Base-by-base conservation (phyloP, 1,140 invertebrate genomes). In the Zaprionus africanus region DNA sequence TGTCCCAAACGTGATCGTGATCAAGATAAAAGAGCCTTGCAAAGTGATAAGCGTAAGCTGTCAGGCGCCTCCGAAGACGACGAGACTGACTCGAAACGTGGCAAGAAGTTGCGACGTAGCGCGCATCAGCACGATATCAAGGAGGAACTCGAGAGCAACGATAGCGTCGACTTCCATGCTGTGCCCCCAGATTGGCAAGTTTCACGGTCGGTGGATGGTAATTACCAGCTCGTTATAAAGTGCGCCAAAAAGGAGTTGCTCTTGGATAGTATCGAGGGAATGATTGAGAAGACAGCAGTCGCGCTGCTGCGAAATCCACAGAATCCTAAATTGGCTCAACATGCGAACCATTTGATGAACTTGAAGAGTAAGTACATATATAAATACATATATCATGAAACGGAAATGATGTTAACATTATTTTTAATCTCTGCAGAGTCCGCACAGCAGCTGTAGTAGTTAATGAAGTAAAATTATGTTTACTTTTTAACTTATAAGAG, bases 1-100 rank as follows among this genome's bases (percentile, higher is more conserved):
- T 92, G 91, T 34, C 91, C 91, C 0, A 92, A 92, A 59, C 86
- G 91, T 9, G 91, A 92, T 76, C 78, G 81, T 13, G 77, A 71
- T 54, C 56, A 70, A 22, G 84, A 91, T 26, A 79, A 90, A 53
- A 71, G 82, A 11, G 51, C 78, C 22, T n/a, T 61, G 0, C 28
- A 58, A n/a, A 51, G 15, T 15, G 69, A 59, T n/a, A 87, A 90
- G 28, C 68, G 75, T 24, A 87, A 90, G 19, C 19, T 36, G 11
- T 62, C 71, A 3, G 56, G 9, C 3, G 59, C 64, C 19, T 68
- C 79, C 1, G 76, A 82, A 3, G 82, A 85, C 6, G 76, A 82
- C 0, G 79, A 85, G 4, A 15, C 34, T 11, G 74, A 88, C 5
- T 60, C 57, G 15, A 65, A 68, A 19, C 64, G 11, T 60, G 38